A percentile compares a stretch with the other conserved stretches of the same genome.
phyloP scores from a whole-genome alignment of 1,140 invertebrate species.

The Bemisia tabaci region DNA sequence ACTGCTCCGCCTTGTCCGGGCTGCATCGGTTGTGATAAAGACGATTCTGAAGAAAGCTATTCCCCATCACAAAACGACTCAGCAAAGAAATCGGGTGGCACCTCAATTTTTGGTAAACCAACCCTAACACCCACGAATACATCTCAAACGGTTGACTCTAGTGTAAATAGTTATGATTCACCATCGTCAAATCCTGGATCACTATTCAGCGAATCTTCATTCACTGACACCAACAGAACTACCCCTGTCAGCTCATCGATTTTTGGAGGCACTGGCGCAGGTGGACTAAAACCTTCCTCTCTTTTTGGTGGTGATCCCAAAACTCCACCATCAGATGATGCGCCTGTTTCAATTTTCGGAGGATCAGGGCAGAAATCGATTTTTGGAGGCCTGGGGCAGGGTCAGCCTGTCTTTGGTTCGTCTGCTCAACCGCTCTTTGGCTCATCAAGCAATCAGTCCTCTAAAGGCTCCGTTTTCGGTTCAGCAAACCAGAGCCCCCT shows the following conservation, averaged over 20 bases:
- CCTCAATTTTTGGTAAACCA: neutral
- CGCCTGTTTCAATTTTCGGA: neutral
- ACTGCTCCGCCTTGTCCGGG: constrained; percentile 9
- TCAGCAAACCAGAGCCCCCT: neutral
- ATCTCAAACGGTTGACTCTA: neutral
- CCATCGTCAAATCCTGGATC: neutral
- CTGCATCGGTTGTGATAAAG: constrained; percentile 11
- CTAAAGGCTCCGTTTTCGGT: neutral
- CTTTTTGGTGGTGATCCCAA: neutral
- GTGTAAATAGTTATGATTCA: neutral
- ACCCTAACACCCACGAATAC: neutral
- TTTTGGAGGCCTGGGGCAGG: neutral
- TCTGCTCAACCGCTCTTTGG: neutral
- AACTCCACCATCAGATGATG: neutral
- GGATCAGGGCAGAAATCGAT: neutral
- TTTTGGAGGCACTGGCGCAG: neutral
- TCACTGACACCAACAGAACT: neutral
- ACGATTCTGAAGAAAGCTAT: neutral
- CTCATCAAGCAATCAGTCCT: neutral
- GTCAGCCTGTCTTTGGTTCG: too few relatives aligned
- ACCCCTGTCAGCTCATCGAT: neutral
- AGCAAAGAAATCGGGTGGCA: neutral
- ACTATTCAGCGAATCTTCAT: neutral
- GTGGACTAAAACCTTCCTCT: neutral
- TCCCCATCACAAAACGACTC: neutral